Evolutionary conservation across 2,797 vertebrate genomes (phyloP).

Genomic region (Synanceia verrucosa): DNA sequence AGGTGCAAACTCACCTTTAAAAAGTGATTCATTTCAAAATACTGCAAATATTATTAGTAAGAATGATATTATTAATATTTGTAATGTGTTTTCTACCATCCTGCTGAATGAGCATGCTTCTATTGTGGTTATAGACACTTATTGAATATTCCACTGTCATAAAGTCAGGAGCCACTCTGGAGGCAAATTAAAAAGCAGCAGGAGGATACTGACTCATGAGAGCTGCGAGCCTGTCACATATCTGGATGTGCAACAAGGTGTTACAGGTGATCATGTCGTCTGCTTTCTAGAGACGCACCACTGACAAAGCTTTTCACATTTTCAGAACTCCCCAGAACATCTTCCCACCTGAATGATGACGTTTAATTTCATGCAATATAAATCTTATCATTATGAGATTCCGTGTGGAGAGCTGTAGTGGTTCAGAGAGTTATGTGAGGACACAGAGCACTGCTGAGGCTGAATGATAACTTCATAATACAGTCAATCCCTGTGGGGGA

Average conservation of each 20-base stretch:
- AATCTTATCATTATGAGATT: slow-evolving; percentile 46
- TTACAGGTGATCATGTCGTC: neutral
- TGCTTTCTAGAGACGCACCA: neutral
- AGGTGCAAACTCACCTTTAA: neutral
- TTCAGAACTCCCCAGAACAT: slow-evolving; percentile 8
- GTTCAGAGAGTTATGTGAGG: slow-evolving; percentile 50
- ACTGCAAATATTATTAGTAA: neutral
- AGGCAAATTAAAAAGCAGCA: neutral
- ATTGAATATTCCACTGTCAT: too few relatives aligned
- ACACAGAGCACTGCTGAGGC: slow-evolving; percentile 50
- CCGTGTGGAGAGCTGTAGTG: slow-evolving; percentile 15
- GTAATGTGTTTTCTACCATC: neutral
- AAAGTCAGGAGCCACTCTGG: neutral
- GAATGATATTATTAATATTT: neutral
- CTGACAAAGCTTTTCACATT: slow-evolving; percentile 25
- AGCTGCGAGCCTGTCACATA: neutral
- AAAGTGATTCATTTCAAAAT: neutral
- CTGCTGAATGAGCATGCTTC: neutral
- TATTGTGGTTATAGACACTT: neutral
- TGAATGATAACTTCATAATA: slow-evolving; percentile 72
- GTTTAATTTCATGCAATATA: slow-evolving; percentile 41
- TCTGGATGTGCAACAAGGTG: neutral
- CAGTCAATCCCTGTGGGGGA: slow-evolving; percentile 63
- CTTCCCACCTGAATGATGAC: slow-evolving; percentile 8
- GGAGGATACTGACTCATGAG: neutral